These are phyloP conservation scores for Colistium nudipinnis DNA, from an alignment of 2,113 vertebrate species.

Conservation along the genomic window DNA sequence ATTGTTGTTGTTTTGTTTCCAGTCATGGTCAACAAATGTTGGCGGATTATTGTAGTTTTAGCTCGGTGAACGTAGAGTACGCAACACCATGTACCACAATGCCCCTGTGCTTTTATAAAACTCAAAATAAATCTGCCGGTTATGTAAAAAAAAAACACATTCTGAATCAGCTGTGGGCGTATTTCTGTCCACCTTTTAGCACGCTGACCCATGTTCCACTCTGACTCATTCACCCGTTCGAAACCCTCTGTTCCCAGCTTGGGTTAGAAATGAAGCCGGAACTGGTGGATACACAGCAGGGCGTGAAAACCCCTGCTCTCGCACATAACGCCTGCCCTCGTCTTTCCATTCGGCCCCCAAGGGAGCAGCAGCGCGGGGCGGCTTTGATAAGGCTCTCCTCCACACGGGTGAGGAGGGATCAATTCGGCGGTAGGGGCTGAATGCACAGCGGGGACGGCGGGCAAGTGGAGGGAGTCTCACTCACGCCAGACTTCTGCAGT, in stretches of 20 bases:
- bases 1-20: no score
- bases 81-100: background rate
- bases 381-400: slow-evolving; percentile 38
- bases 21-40: no score
- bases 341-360: slow-evolving; percentile 8
- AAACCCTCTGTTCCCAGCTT: slow-evolving; percentile 28
- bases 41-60: no score
- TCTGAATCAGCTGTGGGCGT: slow-evolving; percentile 5
- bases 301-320: slow-evolving; percentile 18
- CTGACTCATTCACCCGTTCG: slow-evolving; percentile 34
- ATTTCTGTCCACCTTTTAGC: slow-evolving; percentile 34
- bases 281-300: slow-evolving; percentile 9
- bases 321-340: slow-evolving; percentile 7
- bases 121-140: slow-evolving; percentile 18
- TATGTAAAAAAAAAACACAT: slow-evolving; percentile 34
- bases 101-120: slow-evolving; percentile 10
- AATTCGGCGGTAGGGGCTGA: slow-evolving; percentile 26
- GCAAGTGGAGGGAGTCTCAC: slow-evolving; percentile 33
- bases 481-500: slow-evolving; percentile 27
- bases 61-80: no score
- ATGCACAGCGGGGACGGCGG: slow-evolving; percentile 18
- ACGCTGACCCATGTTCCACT: slow-evolving; percentile 38
- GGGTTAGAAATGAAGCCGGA: slow-evolving; percentile 51
- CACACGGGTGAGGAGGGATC: slow-evolving; percentile 15
- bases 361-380: background rate